Percentiles rank a stretch among this genome's conserved stretches.
These are phyloP conservation scores for Cyanocitta stelleri DNA, from an alignment of 2,113 vertebrate species.

Conservation along the genomic window DNA sequence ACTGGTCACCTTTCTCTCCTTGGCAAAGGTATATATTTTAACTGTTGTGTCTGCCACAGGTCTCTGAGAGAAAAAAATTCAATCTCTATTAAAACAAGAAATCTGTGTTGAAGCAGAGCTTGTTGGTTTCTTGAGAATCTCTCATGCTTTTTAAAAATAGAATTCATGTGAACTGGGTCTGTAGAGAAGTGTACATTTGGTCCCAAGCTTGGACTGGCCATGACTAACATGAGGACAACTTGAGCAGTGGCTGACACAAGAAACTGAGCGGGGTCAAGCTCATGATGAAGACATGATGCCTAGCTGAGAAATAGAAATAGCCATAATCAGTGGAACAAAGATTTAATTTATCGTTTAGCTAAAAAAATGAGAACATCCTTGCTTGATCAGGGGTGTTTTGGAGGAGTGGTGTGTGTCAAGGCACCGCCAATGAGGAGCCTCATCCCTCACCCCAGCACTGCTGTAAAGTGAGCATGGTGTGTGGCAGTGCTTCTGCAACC, in stretches of 20 bases:
- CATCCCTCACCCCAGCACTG: not conserved
- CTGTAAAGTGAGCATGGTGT: not conserved
- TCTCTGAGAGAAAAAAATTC: not conserved
- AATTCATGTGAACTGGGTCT: not conserved
- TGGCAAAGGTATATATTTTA: not conserved
- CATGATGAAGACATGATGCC: not conserved
- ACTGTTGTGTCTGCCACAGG: not conserved
- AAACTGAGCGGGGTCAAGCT: not conserved
- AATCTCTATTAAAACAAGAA: not conserved
- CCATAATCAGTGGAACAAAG: not conserved
- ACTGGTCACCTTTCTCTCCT: not conserved
- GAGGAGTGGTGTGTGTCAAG: not conserved
- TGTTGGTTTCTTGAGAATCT: not conserved
- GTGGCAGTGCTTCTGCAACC: fast-evolving
- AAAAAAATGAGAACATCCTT: not conserved
- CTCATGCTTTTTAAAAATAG: not conserved
- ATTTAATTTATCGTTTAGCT: not conserved
- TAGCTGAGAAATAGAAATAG: not conserved
- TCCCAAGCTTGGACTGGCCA: not conserved
- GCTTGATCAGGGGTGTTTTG: not conserved
- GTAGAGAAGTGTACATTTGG: not conserved
- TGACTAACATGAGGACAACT: not conserved
- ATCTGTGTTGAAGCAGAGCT: not conserved
- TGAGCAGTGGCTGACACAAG: not conserved
- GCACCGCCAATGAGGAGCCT: fast-evolving